Conservation (phyloP, 37 sponge, comb jelly and placozoan species). For the Amphimedon queenslandica region DNA sequence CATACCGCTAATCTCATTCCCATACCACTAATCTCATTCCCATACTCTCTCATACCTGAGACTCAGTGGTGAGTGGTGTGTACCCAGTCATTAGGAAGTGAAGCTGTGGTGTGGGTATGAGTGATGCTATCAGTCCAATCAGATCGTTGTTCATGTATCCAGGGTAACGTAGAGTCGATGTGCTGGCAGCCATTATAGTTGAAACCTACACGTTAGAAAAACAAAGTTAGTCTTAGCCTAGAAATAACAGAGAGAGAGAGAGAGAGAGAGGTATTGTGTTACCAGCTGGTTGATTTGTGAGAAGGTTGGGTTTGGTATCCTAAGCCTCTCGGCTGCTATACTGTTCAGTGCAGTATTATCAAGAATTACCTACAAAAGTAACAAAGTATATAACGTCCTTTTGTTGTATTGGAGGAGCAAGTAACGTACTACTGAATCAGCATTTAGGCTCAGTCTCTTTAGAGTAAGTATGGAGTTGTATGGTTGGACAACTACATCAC, state of each 20-base stretch:
- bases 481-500: conserved; percentile 99
- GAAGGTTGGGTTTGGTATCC: conserved; percentile 89
- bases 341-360: conserved; percentile 97
- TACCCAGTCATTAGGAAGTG: conserved; percentile 99
- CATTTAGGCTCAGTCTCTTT: conserved; percentile 89
- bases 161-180: conserved; percentile 95
- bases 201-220: conserved; percentile 64
- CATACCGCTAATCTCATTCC: too few relatives aligned
- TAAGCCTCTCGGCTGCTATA: conserved; percentile 92
- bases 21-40: too few relatives aligned
- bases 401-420: background rate
- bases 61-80: conserved; percentile 93
- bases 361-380: conserved; percentile 71
- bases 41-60: conserved; percentile 70
- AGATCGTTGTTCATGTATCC: conserved; percentile 99
- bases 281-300: conserved; percentile 92
- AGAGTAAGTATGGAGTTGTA: conserved; percentile 98
- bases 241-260: background rate
- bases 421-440: conserved; percentile 87
- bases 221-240: background rate
- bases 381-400: background rate
- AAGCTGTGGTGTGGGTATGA: conserved; percentile 95
- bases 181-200: conserved; percentile 97
- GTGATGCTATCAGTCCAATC: conserved; percentile 95
- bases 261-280: background rate